Base-by-base conservation (phyloP, 2,888 invertebrate species). In the Macaria liturata region DNA sequence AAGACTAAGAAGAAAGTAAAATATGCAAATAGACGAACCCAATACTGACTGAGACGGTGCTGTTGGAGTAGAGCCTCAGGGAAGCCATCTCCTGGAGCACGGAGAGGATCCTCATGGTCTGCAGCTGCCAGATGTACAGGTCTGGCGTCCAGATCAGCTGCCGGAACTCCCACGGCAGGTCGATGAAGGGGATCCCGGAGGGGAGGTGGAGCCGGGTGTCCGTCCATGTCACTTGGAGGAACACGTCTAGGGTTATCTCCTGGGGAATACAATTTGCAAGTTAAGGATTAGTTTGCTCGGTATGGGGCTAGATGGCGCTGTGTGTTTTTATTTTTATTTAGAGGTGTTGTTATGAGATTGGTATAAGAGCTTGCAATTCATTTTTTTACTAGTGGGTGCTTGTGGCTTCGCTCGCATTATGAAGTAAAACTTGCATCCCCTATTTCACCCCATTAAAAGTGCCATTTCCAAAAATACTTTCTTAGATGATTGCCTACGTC, bases 211-310 rank as follows among this genome's bases (percentile, higher is more conserved):
- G 86, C 39, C 94, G 80, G 43, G 75, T 74, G 71, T 94, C 94
- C 60, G 90, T 87, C 94, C 94, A 94, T 73, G 94, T 93, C n/a
- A 94, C 93, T 90, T 94, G 93, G 60, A 94, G 90, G 76, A 94
- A 94, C 61, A 94, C 93, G 80, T 94, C 94, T 66, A 94, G 81
- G 39, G 94, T 94, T 81, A 94, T 94, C 82, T 94, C 94, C 94
- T 94, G 78, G 52, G 78, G 1, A 37, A 4, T 3, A 37, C 1
- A 7, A 37, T 37, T 6, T 37, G 7, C 1, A 7, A 2, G 34
- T 37, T 6, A 37, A 7, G 20, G 20, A 20, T 20, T 20, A 1
- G 20, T 20, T 20, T 2, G 20, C 20, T 20, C 20, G 20, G 20
- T 1, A 20, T 20, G 20, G 20, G 20, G 20, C 20, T 20, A 20